Percentiles rank a stretch among this genome's conserved stretches.
phyloP scores from a whole-genome alignment of 2,113 vertebrate species.

The Tyto alba region DNA sequence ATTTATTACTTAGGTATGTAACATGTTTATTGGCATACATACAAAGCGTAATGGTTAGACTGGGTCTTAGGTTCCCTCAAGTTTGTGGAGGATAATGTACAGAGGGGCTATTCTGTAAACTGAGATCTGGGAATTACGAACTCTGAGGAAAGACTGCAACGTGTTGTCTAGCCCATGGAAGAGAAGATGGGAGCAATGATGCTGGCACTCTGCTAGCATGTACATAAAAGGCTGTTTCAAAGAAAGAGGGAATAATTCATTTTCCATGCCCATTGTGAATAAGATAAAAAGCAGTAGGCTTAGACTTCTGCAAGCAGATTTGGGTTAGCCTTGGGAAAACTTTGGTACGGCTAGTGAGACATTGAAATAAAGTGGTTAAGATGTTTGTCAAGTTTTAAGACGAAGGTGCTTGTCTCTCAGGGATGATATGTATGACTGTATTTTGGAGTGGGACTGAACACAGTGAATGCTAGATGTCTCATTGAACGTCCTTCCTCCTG shows the following conservation, averaged over 20 bases:
- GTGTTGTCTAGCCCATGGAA: background rate
- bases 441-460: background rate
- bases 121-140: background rate
- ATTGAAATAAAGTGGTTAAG: background rate
- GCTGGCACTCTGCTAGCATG: background rate
- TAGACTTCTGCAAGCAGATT: background rate
- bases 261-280: background rate
- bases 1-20: background rate
- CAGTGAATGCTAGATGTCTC: background rate
- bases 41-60: background rate
- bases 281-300: background rate
- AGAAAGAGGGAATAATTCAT: background rate
- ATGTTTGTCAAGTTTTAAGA: background rate
- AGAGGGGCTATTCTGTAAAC: background rate
- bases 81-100: background rate
- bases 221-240: background rate
- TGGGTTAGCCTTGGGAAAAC: background rate
- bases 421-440: background rate
- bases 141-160: background rate
- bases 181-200: background rate
- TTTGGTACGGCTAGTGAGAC: background rate
- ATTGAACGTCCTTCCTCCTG: background rate
- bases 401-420: background rate
- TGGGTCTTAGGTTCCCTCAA: background rate
- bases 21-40: background rate